Evolutionary conservation across 2,113 vertebrate genomes (phyloP).

Genomic region (Apteryx owenii): DNA sequence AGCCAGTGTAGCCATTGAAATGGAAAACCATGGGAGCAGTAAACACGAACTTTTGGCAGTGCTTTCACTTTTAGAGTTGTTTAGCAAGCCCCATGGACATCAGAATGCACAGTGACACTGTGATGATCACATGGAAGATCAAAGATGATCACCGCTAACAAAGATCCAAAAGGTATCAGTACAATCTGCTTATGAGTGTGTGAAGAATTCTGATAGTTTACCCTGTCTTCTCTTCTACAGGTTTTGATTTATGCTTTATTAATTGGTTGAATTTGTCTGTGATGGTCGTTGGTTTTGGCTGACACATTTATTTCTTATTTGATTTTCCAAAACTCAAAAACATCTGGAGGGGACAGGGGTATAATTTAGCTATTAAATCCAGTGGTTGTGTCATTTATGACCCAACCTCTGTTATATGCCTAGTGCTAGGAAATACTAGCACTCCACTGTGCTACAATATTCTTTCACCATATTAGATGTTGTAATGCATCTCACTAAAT

Average conservation of each 20-base stretch:
- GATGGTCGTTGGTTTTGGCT: neutral
- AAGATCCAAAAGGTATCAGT: neutral
- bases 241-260: neutral
- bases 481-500: neutral
- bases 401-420: neutral
- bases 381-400: neutral
- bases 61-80: neutral
- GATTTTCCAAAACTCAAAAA: neutral
- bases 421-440: constrained; percentile 9
- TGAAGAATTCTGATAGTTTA: neutral
- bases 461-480: neutral
- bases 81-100: neutral
- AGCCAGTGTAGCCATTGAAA: neutral
- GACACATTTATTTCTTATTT: neutral
- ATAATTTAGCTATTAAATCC: neutral
- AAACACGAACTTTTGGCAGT: neutral
- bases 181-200: neutral
- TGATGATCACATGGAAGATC: neutral
- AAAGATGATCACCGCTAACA: neutral
- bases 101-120: neutral
- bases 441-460: neutral
- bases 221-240: neutral
- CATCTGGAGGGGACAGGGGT: neutral
- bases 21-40: neutral
- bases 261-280: neutral